Evolutionary conservation across 2,888 invertebrate species (phyloP), one percentile per base, ranked within the genome.

Genomic region (Deilephila elpenor): DNA sequence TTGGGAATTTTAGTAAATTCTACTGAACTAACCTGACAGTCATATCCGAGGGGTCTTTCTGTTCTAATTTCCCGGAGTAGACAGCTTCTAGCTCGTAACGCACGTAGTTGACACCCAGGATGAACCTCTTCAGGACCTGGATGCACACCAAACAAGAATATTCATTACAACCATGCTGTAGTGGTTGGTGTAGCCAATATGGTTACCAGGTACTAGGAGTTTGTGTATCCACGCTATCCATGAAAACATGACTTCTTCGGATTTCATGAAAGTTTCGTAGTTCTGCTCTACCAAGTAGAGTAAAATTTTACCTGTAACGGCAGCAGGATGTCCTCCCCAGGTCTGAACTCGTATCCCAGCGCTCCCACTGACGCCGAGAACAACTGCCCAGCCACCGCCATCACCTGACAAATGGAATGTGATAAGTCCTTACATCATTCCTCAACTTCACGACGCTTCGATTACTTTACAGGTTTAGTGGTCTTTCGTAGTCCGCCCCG

Each of bases 311-410:
- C 93, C 88, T 94, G 94, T 1, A 93, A 74, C 0, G 94, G 94
- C 44, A 93, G 74, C n/a, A 96, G 80, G 34, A 93, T 93, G 51
- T 96, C 93, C 29, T 96, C 96, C 62, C 95, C 96, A 0, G 95
- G 94, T 25, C 95, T 88, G 77, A 95, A 95, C 79, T 93, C 93
- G 77, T 94, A 95, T 0, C 95, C 95, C 0, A 96, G 83, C n/a
- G 93, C 88, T 11, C 88, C 88, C 0, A 96, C 74, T 0, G 95
- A 95, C 0, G 92, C 90, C 0, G 86, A 78, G 80, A 95, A 95
- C 74, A 96, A 83, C 51, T 91, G 91, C 71, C 95, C 93, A 0
- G 95, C 96, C 0, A 95, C 86, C 0, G 87, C 84, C 77, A 96
- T 83, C 17, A 96, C 91, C 73, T 73, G 56, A 1, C 34, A 1